Percentiles rank a stretch among this genome's conserved stretches.
phyloP scores from a whole-genome alignment of 2,797 vertebrate genomes.

The Varecia variegata region DNA sequence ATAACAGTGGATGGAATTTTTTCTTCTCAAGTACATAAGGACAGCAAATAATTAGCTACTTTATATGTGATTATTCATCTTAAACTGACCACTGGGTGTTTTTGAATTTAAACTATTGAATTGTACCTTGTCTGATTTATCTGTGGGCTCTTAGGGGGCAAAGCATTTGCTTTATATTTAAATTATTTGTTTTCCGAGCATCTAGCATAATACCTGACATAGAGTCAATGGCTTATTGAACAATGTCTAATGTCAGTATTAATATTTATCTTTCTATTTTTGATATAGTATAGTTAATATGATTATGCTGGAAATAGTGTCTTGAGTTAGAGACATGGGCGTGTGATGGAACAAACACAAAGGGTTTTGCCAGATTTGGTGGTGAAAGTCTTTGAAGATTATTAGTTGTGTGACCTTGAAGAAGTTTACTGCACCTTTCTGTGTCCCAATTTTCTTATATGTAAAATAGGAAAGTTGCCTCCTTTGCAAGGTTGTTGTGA shows the following conservation, averaged over 20 bases:
- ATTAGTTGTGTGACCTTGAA: not conserved
- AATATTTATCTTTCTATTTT: slow-evolving; percentile 29
- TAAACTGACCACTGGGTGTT: not conserved
- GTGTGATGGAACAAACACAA: not conserved
- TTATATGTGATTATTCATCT: slow-evolving; percentile 17
- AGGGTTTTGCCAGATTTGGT: not conserved
- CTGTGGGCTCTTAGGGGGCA: not conserved
- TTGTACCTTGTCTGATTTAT: slow-evolving; percentile 18
- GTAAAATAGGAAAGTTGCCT: not conserved
- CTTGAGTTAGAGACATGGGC: slow-evolving; percentile 6
- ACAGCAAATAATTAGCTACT: not conserved
- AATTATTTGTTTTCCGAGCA: not conserved
- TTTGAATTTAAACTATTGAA: slow-evolving; percentile 24
- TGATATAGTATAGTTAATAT: not conserved
- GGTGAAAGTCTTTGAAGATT: not conserved
- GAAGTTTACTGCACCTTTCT: slow-evolving; percentile 25
- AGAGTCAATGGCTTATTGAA: slow-evolving; percentile 9
- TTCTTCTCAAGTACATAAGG: not conserved
- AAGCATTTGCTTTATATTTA: not conserved
- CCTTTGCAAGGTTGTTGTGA: not conserved
- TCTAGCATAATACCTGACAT: not conserved
- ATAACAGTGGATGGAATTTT: not conserved
- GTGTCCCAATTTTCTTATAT: slow-evolving; percentile 21
- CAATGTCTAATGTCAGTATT: slow-evolving; percentile 11
- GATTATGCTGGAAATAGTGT: not conserved